These are phyloP conservation scores for Gadopsis marmoratus DNA, from an alignment of 2,797 vertebrate species.

Conservation along the genomic window DNA sequence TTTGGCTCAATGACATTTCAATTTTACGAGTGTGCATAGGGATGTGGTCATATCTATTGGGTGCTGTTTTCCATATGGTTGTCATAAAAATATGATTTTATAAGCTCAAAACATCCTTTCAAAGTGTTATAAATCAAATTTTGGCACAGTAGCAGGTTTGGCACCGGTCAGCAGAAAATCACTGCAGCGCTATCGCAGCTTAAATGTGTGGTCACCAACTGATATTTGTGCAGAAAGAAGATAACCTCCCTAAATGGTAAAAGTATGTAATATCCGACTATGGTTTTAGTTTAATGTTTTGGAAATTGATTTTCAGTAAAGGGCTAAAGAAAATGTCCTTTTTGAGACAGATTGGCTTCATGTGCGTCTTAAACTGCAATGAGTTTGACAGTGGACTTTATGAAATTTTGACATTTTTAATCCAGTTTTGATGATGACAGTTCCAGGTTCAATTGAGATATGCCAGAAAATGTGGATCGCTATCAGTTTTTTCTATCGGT, in stretches of 20 bases:
- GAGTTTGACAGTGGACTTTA: background rate
- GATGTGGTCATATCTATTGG: conserved; percentile 69
- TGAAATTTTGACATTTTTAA: conserved; percentile 15
- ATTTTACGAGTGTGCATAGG: conserved; percentile 55
- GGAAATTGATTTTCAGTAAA: conserved; percentile 13
- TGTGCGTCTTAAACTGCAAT: background rate
- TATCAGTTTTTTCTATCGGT: conserved; percentile 1
- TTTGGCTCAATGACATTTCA: conserved; percentile 52
- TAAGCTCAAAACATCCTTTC: conserved; percentile 58
- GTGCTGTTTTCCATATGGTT: conserved; percentile 55
- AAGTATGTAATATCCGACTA: conserved; percentile 1
- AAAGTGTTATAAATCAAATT: conserved; percentile 49
- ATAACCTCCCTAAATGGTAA: conserved; percentile 28
- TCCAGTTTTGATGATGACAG: conserved; percentile 15
- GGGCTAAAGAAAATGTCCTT: conserved; percentile 19
- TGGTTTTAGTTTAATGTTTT: conserved; percentile 8
- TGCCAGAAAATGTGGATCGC: background rate
- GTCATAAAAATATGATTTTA: conserved; percentile 70
- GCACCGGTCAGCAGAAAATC: conserved; percentile 47
- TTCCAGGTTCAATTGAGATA: background rate
- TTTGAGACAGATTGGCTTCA: conserved; percentile 36
- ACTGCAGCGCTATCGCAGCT: conserved; percentile 30
- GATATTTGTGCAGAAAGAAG: conserved; percentile 36
- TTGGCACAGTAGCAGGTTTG: conserved; percentile 69
- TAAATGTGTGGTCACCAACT: conserved; percentile 52